These are phyloP conservation scores for Perccottus glenii DNA, from an alignment of 2,113 vertebrate species.

Conservation along the genomic window DNA sequence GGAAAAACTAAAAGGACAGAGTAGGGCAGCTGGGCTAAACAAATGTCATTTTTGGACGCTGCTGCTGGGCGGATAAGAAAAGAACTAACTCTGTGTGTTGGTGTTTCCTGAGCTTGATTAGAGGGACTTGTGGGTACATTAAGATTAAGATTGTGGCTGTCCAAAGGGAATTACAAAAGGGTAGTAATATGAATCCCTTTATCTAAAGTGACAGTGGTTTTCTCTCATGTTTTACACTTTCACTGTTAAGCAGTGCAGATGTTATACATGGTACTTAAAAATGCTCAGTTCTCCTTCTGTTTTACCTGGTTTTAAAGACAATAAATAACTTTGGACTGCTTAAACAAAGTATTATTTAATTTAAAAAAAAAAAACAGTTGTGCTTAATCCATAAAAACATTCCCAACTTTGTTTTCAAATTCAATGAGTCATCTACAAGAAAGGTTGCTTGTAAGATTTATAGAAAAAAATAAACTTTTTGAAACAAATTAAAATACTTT, in stretches of 20 bases:
- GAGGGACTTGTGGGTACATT: slow-evolving; percentile 52
- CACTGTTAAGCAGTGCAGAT: slow-evolving; percentile 9
- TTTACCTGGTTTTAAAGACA: no score
- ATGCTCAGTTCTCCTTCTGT: not conserved
- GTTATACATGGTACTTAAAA: slow-evolving; percentile 10
- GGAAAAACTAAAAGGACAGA: slow-evolving; percentile 52
- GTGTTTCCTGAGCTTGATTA: slow-evolving; percentile 73
- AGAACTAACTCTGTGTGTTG: slow-evolving; percentile 44
- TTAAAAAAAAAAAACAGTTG: no score
- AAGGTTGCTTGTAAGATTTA: no score
- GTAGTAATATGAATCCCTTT: slow-evolving; percentile 53
- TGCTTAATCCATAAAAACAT: no score
- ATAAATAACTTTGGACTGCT: no score
- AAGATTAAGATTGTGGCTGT: slow-evolving; percentile 66
- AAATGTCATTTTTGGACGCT: slow-evolving; percentile 66
- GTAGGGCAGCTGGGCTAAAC: slow-evolving; percentile 60
- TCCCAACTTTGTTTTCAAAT: no score
- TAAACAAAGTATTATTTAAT: no score
- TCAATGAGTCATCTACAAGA: no score
- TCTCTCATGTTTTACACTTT: slow-evolving; percentile 26
- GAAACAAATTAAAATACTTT: no score
- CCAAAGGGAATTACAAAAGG: slow-evolving; percentile 50
- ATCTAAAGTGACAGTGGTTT: slow-evolving; percentile 54
- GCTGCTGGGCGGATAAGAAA: slow-evolving; percentile 54
- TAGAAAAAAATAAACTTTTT: no score